A percentile compares a stretch with the other conserved stretches of the same genome.
These are phyloP conservation scores for Saiga tatarica DNA, from an alignment of 2,113 vertebrate species.

Conservation along the genomic window DNA sequence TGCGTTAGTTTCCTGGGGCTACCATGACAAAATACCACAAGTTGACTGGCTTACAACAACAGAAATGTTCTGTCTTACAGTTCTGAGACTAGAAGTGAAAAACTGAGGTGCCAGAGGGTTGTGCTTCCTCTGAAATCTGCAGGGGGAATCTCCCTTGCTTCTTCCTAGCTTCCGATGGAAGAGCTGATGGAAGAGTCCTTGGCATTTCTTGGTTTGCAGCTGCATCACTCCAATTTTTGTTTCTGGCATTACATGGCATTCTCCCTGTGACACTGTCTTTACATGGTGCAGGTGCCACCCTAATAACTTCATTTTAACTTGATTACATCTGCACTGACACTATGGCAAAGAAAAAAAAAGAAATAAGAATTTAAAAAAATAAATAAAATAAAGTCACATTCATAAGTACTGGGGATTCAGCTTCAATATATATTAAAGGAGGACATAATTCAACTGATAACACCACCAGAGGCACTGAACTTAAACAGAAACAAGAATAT, in stretches of 20 bases:
- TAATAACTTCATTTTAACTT: neutral
- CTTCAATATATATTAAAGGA: neutral
- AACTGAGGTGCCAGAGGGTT: neutral
- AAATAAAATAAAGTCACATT: neutral
- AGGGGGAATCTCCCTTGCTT: neutral
- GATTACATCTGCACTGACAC: neutral
- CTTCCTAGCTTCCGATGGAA: neutral
- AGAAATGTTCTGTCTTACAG: neutral
- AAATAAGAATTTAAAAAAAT: too few relatives aligned
- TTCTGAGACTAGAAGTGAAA: neutral
- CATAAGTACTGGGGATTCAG: neutral
- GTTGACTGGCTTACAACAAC: neutral
- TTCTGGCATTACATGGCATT: neutral
- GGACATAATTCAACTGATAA: neutral
- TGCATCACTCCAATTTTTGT: neutral
- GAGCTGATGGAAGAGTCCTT: neutral
- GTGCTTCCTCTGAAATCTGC: neutral
- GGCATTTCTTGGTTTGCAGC: neutral
- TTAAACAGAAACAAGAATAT: neutral
- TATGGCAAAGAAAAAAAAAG: neutral
- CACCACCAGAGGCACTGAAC: neutral
- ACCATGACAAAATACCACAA: neutral
- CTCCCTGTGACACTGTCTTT: neutral
- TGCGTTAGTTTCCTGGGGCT: neutral
- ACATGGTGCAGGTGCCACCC: neutral